Base-by-base conservation (phyloP, 2,113 vertebrate genomes). In the Sceloporus tristichus region DNA sequence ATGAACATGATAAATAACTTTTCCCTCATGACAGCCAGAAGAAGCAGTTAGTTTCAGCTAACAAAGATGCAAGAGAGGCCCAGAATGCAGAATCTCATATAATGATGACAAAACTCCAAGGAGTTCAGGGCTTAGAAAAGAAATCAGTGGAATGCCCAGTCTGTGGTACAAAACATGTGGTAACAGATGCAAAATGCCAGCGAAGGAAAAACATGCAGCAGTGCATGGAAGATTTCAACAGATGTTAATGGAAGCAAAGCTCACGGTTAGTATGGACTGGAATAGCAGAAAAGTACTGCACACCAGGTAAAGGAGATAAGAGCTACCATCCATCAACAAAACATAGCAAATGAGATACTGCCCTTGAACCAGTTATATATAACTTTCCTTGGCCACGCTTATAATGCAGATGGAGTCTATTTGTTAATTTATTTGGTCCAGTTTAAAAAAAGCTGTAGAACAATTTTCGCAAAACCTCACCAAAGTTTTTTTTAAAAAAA, bases 361-460 rank as follows among this genome's bases (percentile, higher is more conserved):
- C 68, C 87, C 84, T 82, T 80, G 82, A 94, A 92, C 84, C 73
- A 88, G 89, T 85, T 90, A 65, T 56, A 48, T 29, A 86, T 87
- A 91, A 92, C 40, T 94, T 65, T 62, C 1, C 74, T 91, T 88
- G 16, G 62, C n/a, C 84, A 75, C 34, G 77, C 88, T 3, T 87
- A 3, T 70, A 91, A 85, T 89, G 92, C 92, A 82, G 90, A 54
- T 85, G 88, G 53, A 6, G 56, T 92, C 18, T 89, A 53, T 18
- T 8, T 93, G 86, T 91, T 92, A 93, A 91, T 88, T 91, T 91
- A 91, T 75, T 94, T 91, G 90, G 90, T 18, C 25, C 73, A 90
- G 42, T 66, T 86, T 90, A 89, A 53, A 90, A 87, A 48, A 48
- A 93, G 81, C 7, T 19, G 7, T 42, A 4, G 79, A 90, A 38